Percentiles rank a stretch among this genome's conserved stretches.
These are phyloP conservation scores for Nephrotoma guestfalica DNA, from an alignment of 2,888 invertebrate genomes.

Conservation along the genomic window DNA sequence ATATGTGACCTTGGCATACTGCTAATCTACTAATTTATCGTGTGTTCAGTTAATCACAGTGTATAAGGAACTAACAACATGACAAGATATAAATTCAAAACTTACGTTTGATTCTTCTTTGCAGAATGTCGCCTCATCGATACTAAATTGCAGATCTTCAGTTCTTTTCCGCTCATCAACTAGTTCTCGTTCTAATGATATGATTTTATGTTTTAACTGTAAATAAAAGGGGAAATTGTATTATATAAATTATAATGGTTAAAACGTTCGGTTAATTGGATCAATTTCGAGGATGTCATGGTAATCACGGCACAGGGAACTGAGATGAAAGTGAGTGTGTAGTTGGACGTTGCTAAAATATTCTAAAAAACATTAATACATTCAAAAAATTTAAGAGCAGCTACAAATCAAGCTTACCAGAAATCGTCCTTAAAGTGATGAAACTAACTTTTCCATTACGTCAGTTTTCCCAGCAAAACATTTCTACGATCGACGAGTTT, in stretches of 20 bases:
- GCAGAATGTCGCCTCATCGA: slow-evolving; percentile 82
- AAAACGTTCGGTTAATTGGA: not conserved
- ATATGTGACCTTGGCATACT: not conserved
- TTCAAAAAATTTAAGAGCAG: not conserved
- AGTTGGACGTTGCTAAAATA: not conserved
- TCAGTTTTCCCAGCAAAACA: no score
- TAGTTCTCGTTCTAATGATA: slow-evolving; percentile 44
- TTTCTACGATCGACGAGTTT: no score
- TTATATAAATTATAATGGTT: not conserved
- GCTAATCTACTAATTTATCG: not conserved
- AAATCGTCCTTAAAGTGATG: no score
- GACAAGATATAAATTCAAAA: slow-evolving; percentile 2
- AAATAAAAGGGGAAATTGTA: slow-evolving; percentile 11
- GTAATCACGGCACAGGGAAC: not conserved
- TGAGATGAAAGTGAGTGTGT: not conserved
- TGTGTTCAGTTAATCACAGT: not conserved
- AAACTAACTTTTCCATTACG: no score
- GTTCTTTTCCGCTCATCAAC: slow-evolving; percentile 68
- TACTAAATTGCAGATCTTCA: slow-evolving; percentile 80
- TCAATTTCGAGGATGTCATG: not conserved
- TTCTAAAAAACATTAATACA: not conserved
- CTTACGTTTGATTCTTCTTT: slow-evolving; percentile 79
- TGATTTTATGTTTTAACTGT: slow-evolving; percentile 40
- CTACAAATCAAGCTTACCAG: no score
- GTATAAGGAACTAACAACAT: not conserved